Evolutionary conservation across 2,888 invertebrate genomes (phyloP), one percentile per base, ranked within the genome.

Genomic region (Eulithis prunata): DNA sequence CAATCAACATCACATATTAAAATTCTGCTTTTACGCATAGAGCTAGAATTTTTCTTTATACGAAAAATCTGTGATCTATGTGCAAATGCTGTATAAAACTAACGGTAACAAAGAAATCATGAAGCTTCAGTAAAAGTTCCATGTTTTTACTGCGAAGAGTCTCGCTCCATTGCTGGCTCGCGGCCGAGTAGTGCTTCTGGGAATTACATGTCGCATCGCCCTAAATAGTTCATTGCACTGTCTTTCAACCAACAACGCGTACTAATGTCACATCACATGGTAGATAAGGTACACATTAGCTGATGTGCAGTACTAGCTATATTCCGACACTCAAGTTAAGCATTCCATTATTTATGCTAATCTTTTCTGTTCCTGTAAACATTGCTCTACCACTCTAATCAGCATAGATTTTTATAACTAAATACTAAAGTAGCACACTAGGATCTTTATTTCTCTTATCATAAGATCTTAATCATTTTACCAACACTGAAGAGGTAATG

Each of bases 141-240:
- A 71, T 64, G 64, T 62, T 73, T 77, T 72, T 69, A 70, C 72
- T 66, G 70, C 62, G 36, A 41, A 51, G 43, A 62, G 52, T 58
- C 32, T 55, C 52, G 41, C 60, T 66, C 62, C 61, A 32, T 64
- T 53, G 55, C 79, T 84, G 85, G 84, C 83, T 73, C 71, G 60
- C 68, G 69, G 82, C 83, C 83, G 81, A 78, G 75, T 70, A 75
- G 75, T 71, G 71, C 71, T 88, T 87, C 88, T 83, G 68, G 74
- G 88, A 87, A 87, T 77, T 78, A 76, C 75, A 79, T 82, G 83
- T 84, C 82, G 80, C 85, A 81, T 76, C 82, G 85, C 82, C 82
- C 83, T 80, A 86, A 88, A 87, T 87, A 88, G 88, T 88, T 85
- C 85, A 80, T 85, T 87, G 87, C 87, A 85, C 88, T 83, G 82